Base-by-base conservation (phyloP, 2,888 invertebrate genomes). In the Spilosoma lubricipeda region DNA sequence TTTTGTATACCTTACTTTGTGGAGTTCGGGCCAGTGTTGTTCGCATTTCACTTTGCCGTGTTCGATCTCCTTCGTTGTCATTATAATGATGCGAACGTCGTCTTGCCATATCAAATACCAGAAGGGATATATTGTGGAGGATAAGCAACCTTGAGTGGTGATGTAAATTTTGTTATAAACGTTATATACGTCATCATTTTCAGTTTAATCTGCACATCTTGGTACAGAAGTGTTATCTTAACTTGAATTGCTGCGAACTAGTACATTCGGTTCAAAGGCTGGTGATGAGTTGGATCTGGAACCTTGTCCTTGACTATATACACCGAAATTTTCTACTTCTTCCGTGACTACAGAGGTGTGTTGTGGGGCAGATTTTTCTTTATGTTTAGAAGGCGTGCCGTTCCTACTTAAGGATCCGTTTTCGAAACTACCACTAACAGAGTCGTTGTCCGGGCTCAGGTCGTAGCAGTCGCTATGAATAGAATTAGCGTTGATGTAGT, bases 91-190 rank as follows among this genome's bases (percentile, higher is more conserved):
- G 79, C 99, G 97, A 76, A 98, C 98, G 92, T 99, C 99, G 91
- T 99, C 99, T 95, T 99, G 99, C 98, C 99, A 99, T 69, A 99
- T 98, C 99, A 99, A 99, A 83, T 98, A 97, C 99, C 99, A 99
- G 94, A 99, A 99, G n/a, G n/a, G n/a, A n/a, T n/a, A n/a, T n/a
- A n/a, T n/a, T n/a, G n/a, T n/a, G n/a, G n/a, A n/a, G n/a, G 92
- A 99, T 81, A 99, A 96, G 92, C 99, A 99, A 72, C 99, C 98
- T 94, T 99, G 99, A 7, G 99, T 99, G 3, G 98, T 98, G 86
- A 99, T 98, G 90, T 99, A 99, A 23, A 97, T 96, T 90, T 98
- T 98, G 85, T 97, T 92, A 86, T 95, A 95, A 2, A 94, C 94
- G 77, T 93, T 96, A 74, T 96, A 96, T 0, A 93, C 93, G 23